Evolutionary conservation across 2,797 vertebrate species (phyloP), one percentile per base, ranked within the genome.

Genomic region (Phyllotis vaccarum): DNA sequence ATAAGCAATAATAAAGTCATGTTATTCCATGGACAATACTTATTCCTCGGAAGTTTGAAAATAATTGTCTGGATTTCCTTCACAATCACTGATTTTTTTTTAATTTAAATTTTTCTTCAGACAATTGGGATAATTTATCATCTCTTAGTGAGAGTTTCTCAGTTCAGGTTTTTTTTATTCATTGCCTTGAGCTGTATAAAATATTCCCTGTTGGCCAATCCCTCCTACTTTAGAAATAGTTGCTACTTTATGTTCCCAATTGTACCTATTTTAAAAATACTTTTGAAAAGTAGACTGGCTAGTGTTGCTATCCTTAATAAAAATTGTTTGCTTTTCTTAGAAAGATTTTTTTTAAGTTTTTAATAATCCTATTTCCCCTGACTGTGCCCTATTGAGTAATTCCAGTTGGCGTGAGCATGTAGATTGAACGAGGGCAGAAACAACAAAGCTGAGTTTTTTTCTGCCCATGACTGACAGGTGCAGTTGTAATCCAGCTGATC

Each of bases 1-100:
- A 54, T 12, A 85, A 86, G 40, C 56, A 93, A 85, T 83, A 68
- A 87, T 78, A 14, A 76, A 82, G 27, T 40, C 37, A 40, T 58
- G 2, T 17, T 72, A 64, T 52, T 83, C 90, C 2, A 86, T 66
- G 31, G 74, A 75, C 13, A 76, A 92, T n/a, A 52, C 12, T 3
- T 86, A n/a, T 91, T 92, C 29, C 40, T 80, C 76, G n/a, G 70
- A 86, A 29, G 11, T 43, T 64, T 75, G 54, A 54, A 66, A 8
- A 24, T 75, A 62, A 75, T n/a, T 86, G 81, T 81, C 58, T 76
- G 46, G 91, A 81, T 86, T 68, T 92, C 75, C 29, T 96, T 86
- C 68, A 58, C 34, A 70, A 54, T 91, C 70, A 56, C 9, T 87
- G 24, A 85, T 11, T 90, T 76, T 81, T 87, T 87, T 52, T 49